These are phyloP conservation scores for Saccopteryx bilineata DNA, from an alignment of 2,113 vertebrate genomes.

Conservation along the genomic window DNA sequence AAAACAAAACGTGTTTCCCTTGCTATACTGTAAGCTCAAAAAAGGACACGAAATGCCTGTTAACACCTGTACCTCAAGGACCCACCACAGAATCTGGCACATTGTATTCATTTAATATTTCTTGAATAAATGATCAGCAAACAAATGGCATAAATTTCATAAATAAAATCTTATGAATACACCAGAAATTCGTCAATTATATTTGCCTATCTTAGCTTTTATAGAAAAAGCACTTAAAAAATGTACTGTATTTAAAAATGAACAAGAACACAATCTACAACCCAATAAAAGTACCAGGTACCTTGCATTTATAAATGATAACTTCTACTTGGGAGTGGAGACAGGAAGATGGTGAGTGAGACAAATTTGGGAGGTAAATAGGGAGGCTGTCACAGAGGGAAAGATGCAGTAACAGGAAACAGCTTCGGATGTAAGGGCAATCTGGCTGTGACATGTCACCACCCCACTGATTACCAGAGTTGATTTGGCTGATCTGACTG, in stretches of 20 bases:
- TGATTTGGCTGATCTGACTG: too few relatives aligned
- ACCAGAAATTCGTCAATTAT: slow-evolving; percentile 10
- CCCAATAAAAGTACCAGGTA: not conserved
- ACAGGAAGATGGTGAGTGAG: not conserved
- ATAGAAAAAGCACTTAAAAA: not conserved
- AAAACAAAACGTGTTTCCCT: not conserved
- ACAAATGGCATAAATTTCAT: not conserved
- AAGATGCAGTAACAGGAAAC: not conserved
- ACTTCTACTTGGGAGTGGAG: not conserved
- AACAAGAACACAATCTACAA: not conserved
- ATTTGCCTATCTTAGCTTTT: not conserved
- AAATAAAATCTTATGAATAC: not conserved
- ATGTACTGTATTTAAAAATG: too few relatives aligned
- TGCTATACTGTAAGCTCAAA: not conserved
- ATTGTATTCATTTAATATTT: not conserved
- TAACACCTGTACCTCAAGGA: not conserved
- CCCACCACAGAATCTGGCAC: not conserved
- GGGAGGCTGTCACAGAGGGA: not conserved
- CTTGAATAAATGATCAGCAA: not conserved
- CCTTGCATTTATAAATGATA: not conserved
- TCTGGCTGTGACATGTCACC: too few relatives aligned
- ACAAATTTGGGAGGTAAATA: not conserved
- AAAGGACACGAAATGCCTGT: not conserved
- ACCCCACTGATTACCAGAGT: too few relatives aligned
- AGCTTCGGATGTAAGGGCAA: not conserved